Evolutionary conservation across 2,797 vertebrate species (phyloP).

Genomic region (Natrix natrix): DNA sequence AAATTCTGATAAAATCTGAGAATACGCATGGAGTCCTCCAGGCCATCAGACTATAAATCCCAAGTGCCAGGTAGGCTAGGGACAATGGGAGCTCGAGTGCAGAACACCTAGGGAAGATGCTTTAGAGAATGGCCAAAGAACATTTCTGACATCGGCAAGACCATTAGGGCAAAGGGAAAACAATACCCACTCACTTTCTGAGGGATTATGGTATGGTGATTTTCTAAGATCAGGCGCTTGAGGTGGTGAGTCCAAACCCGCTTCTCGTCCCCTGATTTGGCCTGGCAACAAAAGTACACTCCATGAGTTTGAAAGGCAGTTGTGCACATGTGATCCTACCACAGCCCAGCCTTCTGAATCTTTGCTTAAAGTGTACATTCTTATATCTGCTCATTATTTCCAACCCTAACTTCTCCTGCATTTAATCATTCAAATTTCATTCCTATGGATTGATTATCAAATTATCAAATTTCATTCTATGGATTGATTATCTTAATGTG

Average conservation of each 20-base stretch:
- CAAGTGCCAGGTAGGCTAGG: background rate
- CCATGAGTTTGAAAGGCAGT: background rate
- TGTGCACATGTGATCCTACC: background rate
- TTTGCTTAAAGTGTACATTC: background rate
- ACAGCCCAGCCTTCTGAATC: background rate
- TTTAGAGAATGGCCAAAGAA: background rate
- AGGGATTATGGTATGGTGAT: constrained; percentile 90
- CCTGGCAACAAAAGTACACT: constrained; percentile 67
- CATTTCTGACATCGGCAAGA: background rate
- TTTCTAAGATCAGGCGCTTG: constrained; percentile 95
- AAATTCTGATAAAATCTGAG: background rate
- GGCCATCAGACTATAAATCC: background rate
- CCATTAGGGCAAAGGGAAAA: background rate
- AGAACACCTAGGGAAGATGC: background rate
- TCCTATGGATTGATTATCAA: background rate
- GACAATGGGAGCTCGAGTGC: background rate
- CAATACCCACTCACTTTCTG: constrained; percentile 79
- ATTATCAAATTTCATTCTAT: background rate
- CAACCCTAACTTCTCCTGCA: background rate
- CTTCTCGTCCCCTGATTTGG: constrained; percentile 90
- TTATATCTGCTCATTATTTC: background rate
- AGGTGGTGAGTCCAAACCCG: constrained; percentile 93
- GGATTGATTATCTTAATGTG: no score
- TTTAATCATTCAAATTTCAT: background rate
- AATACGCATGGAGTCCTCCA: background rate